Evolutionary conservation across 2,797 vertebrate genomes (phyloP), one percentile per base, ranked within the genome.

Genomic region (Neostethus bicornis): DNA sequence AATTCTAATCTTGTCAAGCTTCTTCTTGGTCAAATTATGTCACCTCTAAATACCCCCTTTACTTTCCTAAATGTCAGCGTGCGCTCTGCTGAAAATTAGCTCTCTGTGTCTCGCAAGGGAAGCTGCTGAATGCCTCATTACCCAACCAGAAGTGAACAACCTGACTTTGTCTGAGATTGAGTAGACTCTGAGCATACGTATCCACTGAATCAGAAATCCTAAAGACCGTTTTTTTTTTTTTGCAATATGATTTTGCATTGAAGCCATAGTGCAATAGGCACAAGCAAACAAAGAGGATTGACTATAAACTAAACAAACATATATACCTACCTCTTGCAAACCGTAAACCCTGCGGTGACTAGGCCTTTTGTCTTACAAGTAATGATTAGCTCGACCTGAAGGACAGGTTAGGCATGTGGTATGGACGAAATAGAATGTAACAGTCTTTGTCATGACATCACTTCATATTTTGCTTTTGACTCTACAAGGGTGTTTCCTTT

Each of bases 231-330:
- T 52, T n/a, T 34, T 48, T 72, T 49, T 86, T 83, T 90, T 91
- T 86, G 68, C 66, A 7, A 57, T 69, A 76, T 82, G 85, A 89
- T 91, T 88, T 65, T 61, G 59, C 55, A 55, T 47, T 71, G 65
- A 65, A 50, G 61, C 49, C 13, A 67, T 51, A 80, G 79, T 78
- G 70, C 47, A 54, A 57, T 56, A 55, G 65, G 82, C 69, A 59
- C 37, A 67, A 50, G 51, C 35, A 59, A 70, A 61, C 59, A 49
- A 67, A 34, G 45, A 50, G 52, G 59, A 80, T 73, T 81, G 70
- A 58, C 70, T 50, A 71, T 72, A 59, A 68, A 63, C 62, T 73
- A 72, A 66, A 75, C 57, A 79, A 77, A 77, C 58, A 80, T 38
- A 67, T 63, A 62, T 51, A 34, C 62, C 64, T 69, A 66, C 66